Evolutionary conservation across 2,113 vertebrate species (phyloP), one percentile per base, ranked within the genome.

Genomic region (Bufo bufo): DNA sequence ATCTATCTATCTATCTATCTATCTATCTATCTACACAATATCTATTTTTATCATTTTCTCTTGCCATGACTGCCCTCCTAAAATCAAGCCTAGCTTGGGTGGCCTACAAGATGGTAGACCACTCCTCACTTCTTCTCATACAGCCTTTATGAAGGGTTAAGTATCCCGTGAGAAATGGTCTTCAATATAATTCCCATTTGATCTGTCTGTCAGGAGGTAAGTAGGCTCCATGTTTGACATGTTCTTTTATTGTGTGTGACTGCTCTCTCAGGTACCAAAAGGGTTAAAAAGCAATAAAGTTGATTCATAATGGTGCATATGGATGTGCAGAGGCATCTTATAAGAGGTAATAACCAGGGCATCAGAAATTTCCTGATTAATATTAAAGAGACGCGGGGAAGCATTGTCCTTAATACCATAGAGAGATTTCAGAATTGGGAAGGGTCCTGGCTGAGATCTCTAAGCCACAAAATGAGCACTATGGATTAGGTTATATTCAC

Each of bases 241-340:
- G 61, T 52, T 83, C n/a, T 52, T 66, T 69, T 47, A 83, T 83
- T 83, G 81, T 52, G 19, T 66, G 61, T 69, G 61, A 1, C 58
- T 86, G 74, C 72, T 78, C 83, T 77, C 71, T 47, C 13, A 65
- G 74, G 74, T 23, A 52, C 45, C 65, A 14, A 81, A 87, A 49
- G 56, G 66, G 86, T 87, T 87, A 88, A 88, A 88, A 88, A 88
- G 86, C 80, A 88, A 88, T 88, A 82, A 88, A 16, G 69, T 86
- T 45, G 58, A 86, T 52, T 88, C 86, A 83, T 61, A 78, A 87
- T 87, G 23, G 77, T 82, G 66, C 79, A 82, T 86, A 65, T 50
- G 47, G 74, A 86, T 63, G 85, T 78, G 61, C 75, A 63, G 45
- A 78, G 19, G 75, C 85, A 83, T 84, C 72, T 84, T 66, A 77